Base-by-base conservation (phyloP, 1,140 invertebrate species). In the Drosophila sucinea region DNA sequence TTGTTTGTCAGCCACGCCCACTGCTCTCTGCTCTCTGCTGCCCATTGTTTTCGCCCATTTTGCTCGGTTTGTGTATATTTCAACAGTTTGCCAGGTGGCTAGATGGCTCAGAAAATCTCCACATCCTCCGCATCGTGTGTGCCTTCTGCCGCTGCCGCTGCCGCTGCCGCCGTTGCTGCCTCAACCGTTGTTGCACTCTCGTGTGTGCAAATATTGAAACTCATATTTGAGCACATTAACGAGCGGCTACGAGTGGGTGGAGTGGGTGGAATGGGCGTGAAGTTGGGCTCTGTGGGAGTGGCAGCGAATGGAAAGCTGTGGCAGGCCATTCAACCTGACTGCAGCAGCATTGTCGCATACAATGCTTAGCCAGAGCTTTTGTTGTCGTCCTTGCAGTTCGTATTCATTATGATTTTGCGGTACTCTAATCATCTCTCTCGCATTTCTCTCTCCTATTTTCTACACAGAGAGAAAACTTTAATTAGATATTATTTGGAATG, bases 141-240 rank as follows among this genome's bases (percentile, higher is more conserved):
- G 35, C 8, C 6, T 4, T 33, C 5, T 33, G 33, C 8, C 33
- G 33, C 33, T 33, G 33, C 6, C 8, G 32, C 8, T 33, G 32
- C 32, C 33, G 6, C 33, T 7, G 8, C 33, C 8, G 5, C 8
- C 1, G 33, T 33, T 35, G 33, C 10, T 35, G 23, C 47, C 30
- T 17, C 17, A 17, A 0, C 63, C 25, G 30, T 29, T 30, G 27
- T 29, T 38, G 41, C 65, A 27, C 25, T 64, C 56, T 25, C 56
- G 54, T 44, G 38, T 66, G 71, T 60, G 75, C 79, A 82, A 82
- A 82, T 82, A 82, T 82, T 82, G 79, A 82, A 78, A 82, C 79
- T 82, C 79, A 82, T 82, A 82, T 81, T 82, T 82, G 79, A 77
- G 82, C 70, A 85, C 82, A 81, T 85, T 85, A 85, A 85, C 80